Evolutionary conservation across 2,113 vertebrate genomes (phyloP), one percentile per base, ranked within the genome.

Genomic region (Saguinus imperator): DNA sequence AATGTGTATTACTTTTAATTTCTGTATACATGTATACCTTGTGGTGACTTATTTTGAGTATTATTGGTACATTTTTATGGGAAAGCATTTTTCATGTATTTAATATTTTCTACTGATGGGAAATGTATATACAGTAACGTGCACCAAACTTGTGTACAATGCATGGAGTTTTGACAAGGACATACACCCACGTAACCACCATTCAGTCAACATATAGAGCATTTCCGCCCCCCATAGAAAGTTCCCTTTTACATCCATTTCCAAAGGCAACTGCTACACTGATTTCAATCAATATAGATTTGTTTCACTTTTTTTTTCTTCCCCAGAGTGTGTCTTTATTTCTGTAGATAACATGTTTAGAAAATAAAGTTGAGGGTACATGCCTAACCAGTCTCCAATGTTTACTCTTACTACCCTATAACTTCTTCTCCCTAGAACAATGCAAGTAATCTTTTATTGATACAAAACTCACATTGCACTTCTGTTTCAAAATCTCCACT

Each of bases 301-400:
- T 37, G 1, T 64, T 89, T 70, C 21, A 55, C 2, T 91, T 91
- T 94, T 32, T 95, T 90, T 91, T 91, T 94, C 32, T 95, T 40
- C 37, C 85, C 64, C 87, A 52, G n/a, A 85, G 40, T 64, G 11
- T 73, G 32, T 90, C 18, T 61, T 94, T 87, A 75, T 85, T 85
- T 89, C 80, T 32, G 18, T 40, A 76, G 35, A 50, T 37, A 61
- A 32, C 21, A 23, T 23, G 3, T 52, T 52, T 45, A 55, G 32
- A 68, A 10, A 13, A 40, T 43, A 55, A 92, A 50, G 35, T 79
- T 76, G 35, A 48, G 20, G 48, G 8, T 37, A 23, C 20, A 16
- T 25, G 18, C 35, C 61, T 23, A 43, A 23, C 27, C 25, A 29
- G 21, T 50, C 17, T 85, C 35, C 37, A 3, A 68, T 20, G 48